Percentiles rank a stretch among this genome's conserved stretches.
Conservation (phyloP, 2,888 invertebrate species). For the Aphodius granarius region DNA sequence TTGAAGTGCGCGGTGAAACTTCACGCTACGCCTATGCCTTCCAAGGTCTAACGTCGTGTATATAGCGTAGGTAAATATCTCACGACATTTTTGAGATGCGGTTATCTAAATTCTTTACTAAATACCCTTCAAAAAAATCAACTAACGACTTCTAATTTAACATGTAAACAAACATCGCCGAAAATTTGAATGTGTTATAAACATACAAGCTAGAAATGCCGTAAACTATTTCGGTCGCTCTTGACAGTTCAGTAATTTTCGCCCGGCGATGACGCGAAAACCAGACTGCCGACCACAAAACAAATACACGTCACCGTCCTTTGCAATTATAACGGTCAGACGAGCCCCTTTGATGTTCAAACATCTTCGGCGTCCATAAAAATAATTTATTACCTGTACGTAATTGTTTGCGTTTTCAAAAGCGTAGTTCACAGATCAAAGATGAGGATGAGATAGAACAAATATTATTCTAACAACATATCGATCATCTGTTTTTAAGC, state of each 20-base stretch:
- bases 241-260: background rate
- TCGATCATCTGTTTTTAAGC: background rate
- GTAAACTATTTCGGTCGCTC: background rate
- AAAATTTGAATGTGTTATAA: background rate
- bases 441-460: background rate
- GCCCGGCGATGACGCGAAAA: background rate
- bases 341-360: background rate
- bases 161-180: background rate
- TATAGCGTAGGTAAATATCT: background rate
- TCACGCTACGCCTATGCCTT: background rate
- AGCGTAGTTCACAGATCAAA: background rate
- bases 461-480: background rate
- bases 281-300: background rate
- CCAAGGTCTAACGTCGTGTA: background rate
- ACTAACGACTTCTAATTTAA: too few relatives aligned
- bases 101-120: too few relatives aligned
- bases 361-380: slow-evolving; percentile 4
- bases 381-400: slow-evolving; percentile 4
- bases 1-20: background rate
- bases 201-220: background rate
- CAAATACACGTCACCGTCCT: background rate
- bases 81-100: background rate
- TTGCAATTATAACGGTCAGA: slow-evolving; percentile 1
- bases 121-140: too few relatives aligned
- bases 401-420: background rate